Evolutionary conservation across 2,888 invertebrate genomes (phyloP).

Genomic region (Cataglyphis cursor): DNA sequence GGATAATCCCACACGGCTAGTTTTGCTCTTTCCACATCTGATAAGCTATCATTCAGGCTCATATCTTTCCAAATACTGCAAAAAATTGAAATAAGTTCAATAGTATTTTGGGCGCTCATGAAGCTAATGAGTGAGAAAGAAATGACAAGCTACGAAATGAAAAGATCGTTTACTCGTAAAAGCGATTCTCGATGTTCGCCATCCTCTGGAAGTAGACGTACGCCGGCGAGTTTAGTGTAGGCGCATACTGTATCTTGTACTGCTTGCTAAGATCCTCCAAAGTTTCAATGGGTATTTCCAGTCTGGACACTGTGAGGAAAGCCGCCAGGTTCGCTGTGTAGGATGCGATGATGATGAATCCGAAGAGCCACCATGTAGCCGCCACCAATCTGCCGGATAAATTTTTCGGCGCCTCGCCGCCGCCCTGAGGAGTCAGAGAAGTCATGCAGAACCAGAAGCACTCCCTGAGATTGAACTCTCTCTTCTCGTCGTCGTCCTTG

Average conservation of each 20-base stretch:
- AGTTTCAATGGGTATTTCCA: slow-evolving; percentile 97
- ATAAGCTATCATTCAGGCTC: slow-evolving; percentile 97
- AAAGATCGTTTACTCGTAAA: slow-evolving; percentile 93
- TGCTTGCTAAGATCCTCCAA: slow-evolving; percentile 98
- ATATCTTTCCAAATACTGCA: slow-evolving; percentile 98
- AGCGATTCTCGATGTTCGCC: slow-evolving; percentile 96
- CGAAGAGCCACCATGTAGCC: slow-evolving; percentile 99
- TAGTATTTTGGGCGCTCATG: neutral
- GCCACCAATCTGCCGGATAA: slow-evolving; percentile 97
- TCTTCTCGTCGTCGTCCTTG: slow-evolving; percentile 96
- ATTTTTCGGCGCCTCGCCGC: slow-evolving; percentile 98
- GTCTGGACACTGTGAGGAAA: slow-evolving; percentile 96
- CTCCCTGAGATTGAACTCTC: slow-evolving; percentile 98
- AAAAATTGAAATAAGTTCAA: slow-evolving; percentile 40
- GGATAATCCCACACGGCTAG: slow-evolving; percentile 99
- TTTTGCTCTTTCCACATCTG: slow-evolving; percentile 96
- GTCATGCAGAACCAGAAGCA: slow-evolving; percentile 99
- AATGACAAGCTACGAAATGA: neutral
- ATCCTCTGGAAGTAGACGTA: slow-evolving; percentile 98
- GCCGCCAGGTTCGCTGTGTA: slow-evolving; percentile 99
- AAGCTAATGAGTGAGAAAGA: neutral
- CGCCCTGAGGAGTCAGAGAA: slow-evolving; percentile 97
- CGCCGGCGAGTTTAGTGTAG: slow-evolving; percentile 94
- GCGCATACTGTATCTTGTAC: slow-evolving; percentile 98
- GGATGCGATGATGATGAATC: slow-evolving; percentile 99